Base-by-base conservation (phyloP, 2,888 invertebrate species). In the Clostera curtula region DNA sequence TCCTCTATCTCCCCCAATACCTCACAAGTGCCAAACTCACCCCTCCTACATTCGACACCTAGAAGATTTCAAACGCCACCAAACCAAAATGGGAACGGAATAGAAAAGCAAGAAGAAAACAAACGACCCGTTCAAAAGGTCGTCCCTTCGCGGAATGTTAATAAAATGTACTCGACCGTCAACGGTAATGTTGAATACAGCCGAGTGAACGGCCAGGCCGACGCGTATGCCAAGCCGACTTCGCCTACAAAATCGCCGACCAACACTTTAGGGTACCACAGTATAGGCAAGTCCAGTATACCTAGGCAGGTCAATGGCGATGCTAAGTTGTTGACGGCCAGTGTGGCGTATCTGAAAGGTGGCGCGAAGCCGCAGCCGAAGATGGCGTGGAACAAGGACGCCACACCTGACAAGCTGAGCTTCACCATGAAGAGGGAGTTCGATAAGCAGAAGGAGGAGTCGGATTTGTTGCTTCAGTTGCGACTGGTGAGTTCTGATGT, bases 391-490 rank as follows among this genome's bases (percentile, higher is more conserved):
- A 91, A 89, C 50, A 89, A 89, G 51, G 91, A 92, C 49, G 55
- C 88, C 40, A 75, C 88, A 19, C 75, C 87, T 0, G 93, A 93
- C 43, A 93, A 93, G 63, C 88, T 95, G 52, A 93, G 92, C 59
- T 96, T 96, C 67, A 96, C 96, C 1, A 95, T 96, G 91, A 89
- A 95, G 56, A 86, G 96, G 44, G 96, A 96, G 70, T 93, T 95
- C 43, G 95, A 96, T 65, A 92, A 93, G 53, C 94, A 95, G 56
- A 91, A 92, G 62, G 96, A 96, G 68, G 96, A 96, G 66, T 89
- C 90, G 4, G 94, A 95, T 60, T 79, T 96, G 49, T 88, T 96
- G 58, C 90, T 91, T 40, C 93, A 94, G 69, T 77, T 97, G 43
- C 87, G 95, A 77, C 88, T 85, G 84, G 96, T 96, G 70, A 87